These are phyloP conservation scores for Taxidea taxus DNA, from an alignment of 2,113 vertebrate genomes.

Conservation along the genomic window DNA sequence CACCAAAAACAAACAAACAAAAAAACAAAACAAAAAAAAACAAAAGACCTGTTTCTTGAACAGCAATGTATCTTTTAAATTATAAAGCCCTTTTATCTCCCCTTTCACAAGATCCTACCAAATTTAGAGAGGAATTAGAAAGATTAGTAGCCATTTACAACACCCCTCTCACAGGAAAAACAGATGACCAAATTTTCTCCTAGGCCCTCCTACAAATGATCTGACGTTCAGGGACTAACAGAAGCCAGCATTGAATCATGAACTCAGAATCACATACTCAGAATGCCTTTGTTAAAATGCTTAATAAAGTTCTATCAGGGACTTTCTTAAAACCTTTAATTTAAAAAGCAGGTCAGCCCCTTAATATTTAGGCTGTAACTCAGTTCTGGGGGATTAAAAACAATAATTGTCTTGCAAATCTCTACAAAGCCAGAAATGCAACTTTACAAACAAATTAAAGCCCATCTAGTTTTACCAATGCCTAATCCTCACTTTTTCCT, in stretches of 20 bases:
- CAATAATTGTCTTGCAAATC: background rate
- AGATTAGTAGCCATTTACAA: background rate
- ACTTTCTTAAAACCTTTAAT: background rate
- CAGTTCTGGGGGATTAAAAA: background rate
- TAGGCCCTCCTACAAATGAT: background rate
- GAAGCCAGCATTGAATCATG: background rate
- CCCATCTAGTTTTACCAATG: background rate
- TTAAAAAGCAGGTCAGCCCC: background rate
- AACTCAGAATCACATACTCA: background rate
- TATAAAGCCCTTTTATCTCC: background rate
- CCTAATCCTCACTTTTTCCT: background rate
- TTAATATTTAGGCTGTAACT: background rate
- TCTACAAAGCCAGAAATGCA: background rate
- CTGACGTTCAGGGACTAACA: background rate
- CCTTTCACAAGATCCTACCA: background rate
- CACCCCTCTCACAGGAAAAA: background rate
- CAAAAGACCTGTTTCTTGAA: background rate
- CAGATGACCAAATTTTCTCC: background rate
- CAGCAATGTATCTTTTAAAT: background rate
- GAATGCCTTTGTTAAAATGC: background rate
- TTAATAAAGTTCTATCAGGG: background rate
- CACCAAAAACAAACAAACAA: background rate
- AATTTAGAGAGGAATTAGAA: background rate
- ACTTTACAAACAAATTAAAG: background rate
- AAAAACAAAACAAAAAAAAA: background rate